Conservation (phyloP, 1,140 invertebrate species). For the Eurosta solidaginis region DNA sequence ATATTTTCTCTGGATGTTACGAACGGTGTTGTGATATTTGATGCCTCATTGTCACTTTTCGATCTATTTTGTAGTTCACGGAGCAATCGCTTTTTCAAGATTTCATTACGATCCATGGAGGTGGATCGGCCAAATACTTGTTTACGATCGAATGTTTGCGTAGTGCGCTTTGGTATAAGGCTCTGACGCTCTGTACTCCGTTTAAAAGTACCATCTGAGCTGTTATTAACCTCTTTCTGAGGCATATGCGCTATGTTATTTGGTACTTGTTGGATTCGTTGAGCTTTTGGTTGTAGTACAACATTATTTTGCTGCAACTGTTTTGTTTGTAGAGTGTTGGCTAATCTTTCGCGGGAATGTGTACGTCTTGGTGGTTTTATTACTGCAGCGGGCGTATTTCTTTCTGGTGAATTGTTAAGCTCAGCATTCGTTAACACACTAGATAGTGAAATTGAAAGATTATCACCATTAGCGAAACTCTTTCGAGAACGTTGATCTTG, state of each 20-base stretch:
- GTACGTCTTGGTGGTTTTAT: slow-evolving; percentile 28
- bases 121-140: slow-evolving; percentile 40
- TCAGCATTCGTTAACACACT: slow-evolving; percentile 39
- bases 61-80: slow-evolving; percentile 25
- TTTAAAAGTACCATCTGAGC: slow-evolving; percentile 32
- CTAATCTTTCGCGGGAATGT: slow-evolving; percentile 16
- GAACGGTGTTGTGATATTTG: slow-evolving; percentile 19
- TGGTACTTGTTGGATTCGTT: background rate
- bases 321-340: background rate
- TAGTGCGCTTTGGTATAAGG: slow-evolving; percentile 47
- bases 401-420: background rate
- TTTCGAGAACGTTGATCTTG: slow-evolving; percentile 34
- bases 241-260: background rate
- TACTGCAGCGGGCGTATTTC: background rate
- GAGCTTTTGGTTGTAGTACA: slow-evolving; percentile 18
- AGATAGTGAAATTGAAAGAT: slow-evolving; percentile 36
- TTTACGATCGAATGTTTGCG: slow-evolving; percentile 31
- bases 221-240: background rate
- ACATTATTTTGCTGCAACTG: background rate
- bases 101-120: slow-evolving; percentile 52
- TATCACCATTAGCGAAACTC: slow-evolving; percentile 36
- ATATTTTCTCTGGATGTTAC: slow-evolving; percentile 33
- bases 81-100: slow-evolving; percentile 27
- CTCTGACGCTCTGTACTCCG: slow-evolving; percentile 45
- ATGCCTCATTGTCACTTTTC: slow-evolving; percentile 29